Conservation (phyloP, 1,140 invertebrate genomes). For the Megalonaias nervosa region DNA sequence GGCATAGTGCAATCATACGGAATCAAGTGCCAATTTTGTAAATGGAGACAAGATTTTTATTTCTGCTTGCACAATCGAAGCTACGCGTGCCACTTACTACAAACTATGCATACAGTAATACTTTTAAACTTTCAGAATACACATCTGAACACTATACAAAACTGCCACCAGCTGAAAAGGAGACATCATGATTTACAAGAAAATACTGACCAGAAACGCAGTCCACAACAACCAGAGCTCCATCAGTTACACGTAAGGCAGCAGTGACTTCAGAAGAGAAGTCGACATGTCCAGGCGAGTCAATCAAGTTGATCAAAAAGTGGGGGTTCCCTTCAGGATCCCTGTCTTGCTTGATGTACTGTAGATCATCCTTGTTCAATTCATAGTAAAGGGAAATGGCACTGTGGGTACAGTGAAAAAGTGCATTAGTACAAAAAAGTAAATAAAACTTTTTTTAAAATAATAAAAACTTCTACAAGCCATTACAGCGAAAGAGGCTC, state of each 20-base stretch:
- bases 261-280: slow-evolving; percentile 99
- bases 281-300: slow-evolving; percentile 99
- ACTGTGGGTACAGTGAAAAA: slow-evolving; percentile 72
- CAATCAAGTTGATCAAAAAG: slow-evolving; percentile 99
- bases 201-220: slow-evolving; percentile 91
- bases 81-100: too few relatives aligned
- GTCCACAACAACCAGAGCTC: slow-evolving; percentile 99
- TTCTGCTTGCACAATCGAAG: too few relatives aligned
- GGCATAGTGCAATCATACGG: too few relatives aligned
- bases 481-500: not conserved
- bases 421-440: not conserved
- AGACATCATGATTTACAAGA: not conserved
- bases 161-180: not conserved
- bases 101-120: too few relatives aligned
- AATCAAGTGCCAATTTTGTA: too few relatives aligned
- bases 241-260: slow-evolving; percentile 98
- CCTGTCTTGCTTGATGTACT: slow-evolving; percentile 93
- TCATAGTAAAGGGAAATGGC: slow-evolving; percentile 99
- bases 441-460: not conserved
- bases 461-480: not conserved
- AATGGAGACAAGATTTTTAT: too few relatives aligned
- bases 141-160: too few relatives aligned
- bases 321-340: slow-evolving; percentile 73
- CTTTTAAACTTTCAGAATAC: too few relatives aligned
- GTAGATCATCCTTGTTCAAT: slow-evolving; percentile 90